phyloP scores from a whole-genome alignment of 2,888 invertebrate species.

The Drosophila paranaensis region DNA sequence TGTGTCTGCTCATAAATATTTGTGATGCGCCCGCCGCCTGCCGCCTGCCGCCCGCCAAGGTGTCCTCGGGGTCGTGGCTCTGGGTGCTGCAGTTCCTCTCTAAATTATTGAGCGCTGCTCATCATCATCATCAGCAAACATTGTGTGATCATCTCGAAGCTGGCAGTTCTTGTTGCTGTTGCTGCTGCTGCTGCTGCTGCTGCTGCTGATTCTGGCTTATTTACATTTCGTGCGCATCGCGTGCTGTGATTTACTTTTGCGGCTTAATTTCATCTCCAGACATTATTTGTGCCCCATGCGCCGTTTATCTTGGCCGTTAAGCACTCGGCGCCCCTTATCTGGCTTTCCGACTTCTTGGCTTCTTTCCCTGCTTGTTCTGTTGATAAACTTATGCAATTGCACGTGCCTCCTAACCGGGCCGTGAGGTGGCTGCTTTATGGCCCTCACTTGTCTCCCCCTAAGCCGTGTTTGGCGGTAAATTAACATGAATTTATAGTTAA shows the following conservation, averaged over 20 bases:
- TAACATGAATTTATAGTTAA: slow-evolving; percentile 82
- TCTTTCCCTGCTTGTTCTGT: slow-evolving; percentile 10
- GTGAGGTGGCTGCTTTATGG: slow-evolving; percentile 74
- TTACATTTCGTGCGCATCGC: slow-evolving; percentile 82
- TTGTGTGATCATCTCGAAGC: slow-evolving; percentile 39
- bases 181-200: neutral
- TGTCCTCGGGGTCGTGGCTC: slow-evolving; percentile 32
- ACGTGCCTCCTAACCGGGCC: slow-evolving; percentile 65
- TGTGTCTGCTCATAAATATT: slow-evolving; percentile 73
- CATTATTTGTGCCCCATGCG: slow-evolving; percentile 81
- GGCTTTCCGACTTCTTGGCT: slow-evolving; percentile 29
- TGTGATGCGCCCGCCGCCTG: slow-evolving; percentile 48
- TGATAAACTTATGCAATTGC: slow-evolving; percentile 81
- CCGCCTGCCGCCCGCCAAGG: slow-evolving; percentile 40
- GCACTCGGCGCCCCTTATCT: slow-evolving; percentile 60
- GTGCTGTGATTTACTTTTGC: slow-evolving; percentile 83
- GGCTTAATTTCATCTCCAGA: slow-evolving; percentile 84
- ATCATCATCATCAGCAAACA: slow-evolving; percentile 27
- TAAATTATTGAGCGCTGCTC: slow-evolving; percentile 80
- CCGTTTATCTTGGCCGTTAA: slow-evolving; percentile 77
- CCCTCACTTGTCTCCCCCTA: slow-evolving; percentile 32
- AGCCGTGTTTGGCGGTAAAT: slow-evolving; percentile 68
- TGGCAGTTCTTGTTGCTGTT: slow-evolving; percentile 6
- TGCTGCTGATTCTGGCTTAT: slow-evolving; percentile 59
- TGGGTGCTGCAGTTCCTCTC: slow-evolving; percentile 53